phyloP scores from a whole-genome alignment of 2,888 invertebrate species.

The Ectemnius lituratus region DNA sequence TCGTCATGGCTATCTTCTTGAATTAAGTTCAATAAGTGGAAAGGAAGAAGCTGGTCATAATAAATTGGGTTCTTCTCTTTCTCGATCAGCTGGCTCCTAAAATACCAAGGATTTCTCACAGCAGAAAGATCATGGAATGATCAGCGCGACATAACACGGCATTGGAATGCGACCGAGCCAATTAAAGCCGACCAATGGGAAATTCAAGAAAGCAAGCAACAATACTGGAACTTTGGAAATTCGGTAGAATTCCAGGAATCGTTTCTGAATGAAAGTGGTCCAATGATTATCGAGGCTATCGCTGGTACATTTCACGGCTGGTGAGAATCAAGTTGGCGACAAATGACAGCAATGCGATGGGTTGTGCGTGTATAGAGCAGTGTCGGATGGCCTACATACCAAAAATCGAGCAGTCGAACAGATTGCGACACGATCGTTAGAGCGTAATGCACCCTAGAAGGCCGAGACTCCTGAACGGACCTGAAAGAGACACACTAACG shows the following conservation, averaged over 20 bases:
- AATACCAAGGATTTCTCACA: background rate
- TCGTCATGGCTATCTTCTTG: too few relatives aligned
- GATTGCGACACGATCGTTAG: slow-evolving; percentile 50
- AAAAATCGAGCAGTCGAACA: slow-evolving; percentile 39
- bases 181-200: too few relatives aligned
- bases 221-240: too few relatives aligned
- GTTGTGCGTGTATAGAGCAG: slow-evolving; percentile 4
- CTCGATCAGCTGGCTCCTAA: background rate
- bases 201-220: too few relatives aligned
- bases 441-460: slow-evolving; percentile 55
- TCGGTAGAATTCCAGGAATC: too few relatives aligned
- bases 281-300: too few relatives aligned
- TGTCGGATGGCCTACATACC: slow-evolving; percentile 42
- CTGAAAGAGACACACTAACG: slow-evolving; percentile 63
- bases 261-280: too few relatives aligned
- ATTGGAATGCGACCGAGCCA: too few relatives aligned
- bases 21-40: background rate
- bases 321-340: too few relatives aligned
- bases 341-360: slow-evolving; percentile 4
- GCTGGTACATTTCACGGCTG: too few relatives aligned
- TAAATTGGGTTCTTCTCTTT: background rate
- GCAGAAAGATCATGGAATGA: too few relatives aligned
- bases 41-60: background rate
- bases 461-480: slow-evolving; percentile 45
- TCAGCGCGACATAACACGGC: too few relatives aligned